Conservation (phyloP, 2,888 invertebrate genomes). For the Dicycla oo region DNA sequence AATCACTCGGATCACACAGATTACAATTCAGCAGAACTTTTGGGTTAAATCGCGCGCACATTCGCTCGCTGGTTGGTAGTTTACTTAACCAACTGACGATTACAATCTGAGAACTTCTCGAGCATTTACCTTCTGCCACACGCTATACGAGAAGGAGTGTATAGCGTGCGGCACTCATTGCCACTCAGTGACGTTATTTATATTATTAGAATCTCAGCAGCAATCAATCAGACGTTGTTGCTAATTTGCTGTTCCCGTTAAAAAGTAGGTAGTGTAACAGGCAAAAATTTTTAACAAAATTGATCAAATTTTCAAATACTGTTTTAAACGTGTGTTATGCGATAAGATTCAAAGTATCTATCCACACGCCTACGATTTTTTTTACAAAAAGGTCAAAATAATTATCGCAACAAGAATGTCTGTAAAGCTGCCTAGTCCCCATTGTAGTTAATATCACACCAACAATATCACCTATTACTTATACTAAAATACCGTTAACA, state of each 20-base stretch:
- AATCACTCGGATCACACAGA: too few relatives aligned
- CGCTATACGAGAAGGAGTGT: too few relatives aligned
- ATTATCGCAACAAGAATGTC: not conserved
- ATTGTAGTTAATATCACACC: slow-evolving; percentile 16
- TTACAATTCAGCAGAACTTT: too few relatives aligned
- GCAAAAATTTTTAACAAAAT: not conserved
- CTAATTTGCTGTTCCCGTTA: not conserved
- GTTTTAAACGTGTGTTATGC: not conserved
- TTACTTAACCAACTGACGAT: too few relatives aligned
- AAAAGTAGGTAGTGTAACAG: not conserved
- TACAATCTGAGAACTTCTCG: too few relatives aligned
- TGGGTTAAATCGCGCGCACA: too few relatives aligned
- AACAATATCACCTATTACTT: slow-evolving; percentile 13
- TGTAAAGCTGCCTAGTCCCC: not conserved
- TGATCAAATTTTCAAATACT: slow-evolving; percentile 1
- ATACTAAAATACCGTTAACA: slow-evolving; percentile 26
- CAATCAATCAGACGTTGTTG: slow-evolving; percentile 5
- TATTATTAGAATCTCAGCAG: slow-evolving; percentile 8
- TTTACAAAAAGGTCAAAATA: not conserved
- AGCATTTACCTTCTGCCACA: too few relatives aligned
- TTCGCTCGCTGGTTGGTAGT: too few relatives aligned
- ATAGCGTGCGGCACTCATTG: too few relatives aligned
- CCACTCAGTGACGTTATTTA: too few relatives aligned
- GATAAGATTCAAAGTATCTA: not conserved
- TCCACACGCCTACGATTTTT: not conserved